Evolutionary conservation across 2,797 vertebrate genomes (phyloP).

Genomic region (Ptychobarbus kaznakovi): DNA sequence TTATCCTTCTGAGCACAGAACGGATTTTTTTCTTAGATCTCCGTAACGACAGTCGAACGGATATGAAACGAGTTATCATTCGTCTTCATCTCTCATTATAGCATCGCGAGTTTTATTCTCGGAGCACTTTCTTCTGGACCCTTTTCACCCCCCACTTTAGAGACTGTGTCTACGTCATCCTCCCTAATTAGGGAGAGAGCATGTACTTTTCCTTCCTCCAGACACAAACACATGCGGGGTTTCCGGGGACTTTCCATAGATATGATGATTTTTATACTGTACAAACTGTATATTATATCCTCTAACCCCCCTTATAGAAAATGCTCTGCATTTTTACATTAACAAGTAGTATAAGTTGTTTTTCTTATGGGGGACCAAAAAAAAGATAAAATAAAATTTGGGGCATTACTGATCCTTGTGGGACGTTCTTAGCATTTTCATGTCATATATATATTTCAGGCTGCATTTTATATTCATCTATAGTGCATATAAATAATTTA

Average conservation of each 20-base stretch:
- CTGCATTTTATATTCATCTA: background rate
- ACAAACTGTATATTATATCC: background rate
- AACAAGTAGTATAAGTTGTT: too few relatives aligned
- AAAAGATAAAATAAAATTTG: background rate
- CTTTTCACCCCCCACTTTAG: constrained; percentile 86
- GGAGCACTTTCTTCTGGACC: constrained; percentile 80
- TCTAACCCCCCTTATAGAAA: background rate
- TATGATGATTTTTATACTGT: background rate
- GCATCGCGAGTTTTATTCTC: constrained; percentile 89
- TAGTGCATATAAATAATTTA: background rate
- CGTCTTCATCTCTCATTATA: constrained; percentile 82
- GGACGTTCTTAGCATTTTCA: background rate
- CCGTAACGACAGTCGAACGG: constrained; percentile 72
- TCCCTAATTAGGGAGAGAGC: constrained; percentile 85
- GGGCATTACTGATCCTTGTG: background rate
- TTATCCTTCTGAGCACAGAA: constrained; percentile 44
- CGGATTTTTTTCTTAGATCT: constrained; percentile 68
- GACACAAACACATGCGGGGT: background rate
- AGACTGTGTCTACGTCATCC: constrained; percentile 89
- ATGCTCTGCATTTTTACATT: background rate
- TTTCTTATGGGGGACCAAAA: too few relatives aligned
- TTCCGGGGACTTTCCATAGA: constrained; percentile 1
- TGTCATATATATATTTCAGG: too few relatives aligned
- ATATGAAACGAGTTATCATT: constrained; percentile 79
- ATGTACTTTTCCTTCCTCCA: constrained; percentile 82